Base-by-base conservation (phyloP, 2,888 invertebrate species). In the Folsomia candida region DNA sequence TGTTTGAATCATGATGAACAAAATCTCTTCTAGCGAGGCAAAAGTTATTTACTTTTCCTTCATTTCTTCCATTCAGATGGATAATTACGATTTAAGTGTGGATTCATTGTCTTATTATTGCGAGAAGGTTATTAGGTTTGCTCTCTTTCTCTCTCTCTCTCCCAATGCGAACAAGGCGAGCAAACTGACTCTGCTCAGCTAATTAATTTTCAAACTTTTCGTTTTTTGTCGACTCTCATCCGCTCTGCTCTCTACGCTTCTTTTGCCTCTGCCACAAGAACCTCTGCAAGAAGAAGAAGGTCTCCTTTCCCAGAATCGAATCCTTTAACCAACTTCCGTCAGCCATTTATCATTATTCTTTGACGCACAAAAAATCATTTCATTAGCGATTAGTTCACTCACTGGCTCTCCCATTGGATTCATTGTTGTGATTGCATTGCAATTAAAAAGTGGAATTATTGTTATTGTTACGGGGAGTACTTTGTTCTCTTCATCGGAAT, bases 291-390 rank as follows among this genome's bases (percentile, higher is more conserved):
- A n/a, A n/a, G n/a, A 14, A 37, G 37, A 37, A 37, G 37, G 4
- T 37, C 37, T 37, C 37, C 37, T 9, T 61, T 61, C 61, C 61
- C 61, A 61, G 61, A 61, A 61, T 14, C 4, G 28, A 61, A 61
- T 61, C n/a, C 61, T 20, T 26, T 28, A 26, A 61, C n/a, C 61
- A 73, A 73, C 73, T 73, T 73, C 73, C 70, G 70, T 70, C 70
- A 73, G 68, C 66, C 73, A 73, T 73, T 73, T 70, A 73, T 73
- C 73, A 73, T 28, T 6, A n/a, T n/a, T 37, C 37, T 37, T 37
- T 14, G 37, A 14, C 14, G 37, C 14, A 37, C 14, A 37, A 37
- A 37, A 37, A 37, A 9, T 37, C 4, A 37, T 37, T 37, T 37
- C 37, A 4, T 37, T 37, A 14, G 37, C 6, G 4, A 37, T 4